Evolutionary conservation across 2,113 vertebrate species (phyloP).

Genomic region (Trematocara unimaculatum): DNA sequence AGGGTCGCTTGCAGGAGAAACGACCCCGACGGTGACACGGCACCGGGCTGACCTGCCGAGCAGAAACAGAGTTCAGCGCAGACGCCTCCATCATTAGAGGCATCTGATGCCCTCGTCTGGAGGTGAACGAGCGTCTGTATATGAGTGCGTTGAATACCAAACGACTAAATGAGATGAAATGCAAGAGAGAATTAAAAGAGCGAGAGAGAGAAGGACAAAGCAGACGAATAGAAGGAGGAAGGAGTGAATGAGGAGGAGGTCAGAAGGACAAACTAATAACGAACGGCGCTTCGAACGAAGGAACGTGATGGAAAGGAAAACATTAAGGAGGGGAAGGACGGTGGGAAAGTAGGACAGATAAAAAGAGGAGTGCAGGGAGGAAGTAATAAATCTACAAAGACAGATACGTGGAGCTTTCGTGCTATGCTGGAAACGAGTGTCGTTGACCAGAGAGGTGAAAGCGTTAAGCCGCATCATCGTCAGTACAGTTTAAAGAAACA

Average conservation of each 20-base stretch:
- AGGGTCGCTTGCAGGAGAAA: constrained; percentile 38
- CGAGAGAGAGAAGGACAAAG: background rate
- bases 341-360: background rate
- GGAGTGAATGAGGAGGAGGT: background rate
- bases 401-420: background rate
- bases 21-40: constrained; percentile 39
- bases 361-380: background rate
- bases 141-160: background rate
- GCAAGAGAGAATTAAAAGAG: background rate
- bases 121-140: background rate
- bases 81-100: fast-evolving
- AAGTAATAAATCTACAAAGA: background rate
- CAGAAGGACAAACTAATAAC: background rate
- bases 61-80: background rate
- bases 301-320: background rate
- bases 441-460: background rate
- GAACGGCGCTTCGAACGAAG: background rate
- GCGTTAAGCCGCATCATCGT: fast-evolving
- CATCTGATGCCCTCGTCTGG: background rate
- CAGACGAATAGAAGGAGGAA: background rate
- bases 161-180: background rate
- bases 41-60: constrained; percentile 49
- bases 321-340: background rate
- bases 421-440: fast-evolving
- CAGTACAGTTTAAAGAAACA: fast-evolving